Base-by-base conservation (phyloP, 1,140 invertebrate species). In the Onthophagus taurus region DNA sequence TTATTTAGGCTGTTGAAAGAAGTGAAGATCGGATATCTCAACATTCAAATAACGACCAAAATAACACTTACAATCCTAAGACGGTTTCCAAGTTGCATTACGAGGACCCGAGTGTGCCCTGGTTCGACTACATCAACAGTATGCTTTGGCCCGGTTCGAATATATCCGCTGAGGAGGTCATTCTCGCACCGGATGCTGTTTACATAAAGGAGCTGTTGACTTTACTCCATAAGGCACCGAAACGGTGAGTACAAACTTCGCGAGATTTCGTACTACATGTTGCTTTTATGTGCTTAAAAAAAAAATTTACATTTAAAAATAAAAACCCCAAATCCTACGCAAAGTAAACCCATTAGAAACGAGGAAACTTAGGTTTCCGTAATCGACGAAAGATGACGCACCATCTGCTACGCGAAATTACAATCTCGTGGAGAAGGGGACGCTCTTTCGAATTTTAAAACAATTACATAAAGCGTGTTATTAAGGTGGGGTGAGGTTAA, bases 121-220 rank as follows among this genome's bases (percentile, higher is more conserved):
- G 88, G 88, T 58, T 77, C 44, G 74, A 81, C 31, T 93, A 91
- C 58, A 79, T 94, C 53, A 86, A 87, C 60, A 78, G 67, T 0
- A 60, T 93, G 6, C 66, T 96, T 6, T 69, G 30, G 24, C 51
- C 72, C 0, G 70, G 71, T 3, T 63, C 77, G 0, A 54, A 63
- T 31, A 67, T 96, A 0, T 68, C 65, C 2, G 66, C 75, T 0
- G 69, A 86, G 23, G 89, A 95, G 64, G 58, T 81, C 6, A 72
- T 92, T 9, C 83, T 89, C 42, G 47, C 51, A 8, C 52, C 55
- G 9, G 34, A 45, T 31, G 13, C 31, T 2, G 5, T 50, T 26
- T 59, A 59, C 43, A n/a, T 60, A 7, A 48, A 49, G 36, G 44
- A 49, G 26, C 34, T 60, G 26, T 42, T 51, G 19, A 31, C 16